Conservation (phyloP, 92 coral and sea anemone species). For the Heteractis magnifica region DNA sequence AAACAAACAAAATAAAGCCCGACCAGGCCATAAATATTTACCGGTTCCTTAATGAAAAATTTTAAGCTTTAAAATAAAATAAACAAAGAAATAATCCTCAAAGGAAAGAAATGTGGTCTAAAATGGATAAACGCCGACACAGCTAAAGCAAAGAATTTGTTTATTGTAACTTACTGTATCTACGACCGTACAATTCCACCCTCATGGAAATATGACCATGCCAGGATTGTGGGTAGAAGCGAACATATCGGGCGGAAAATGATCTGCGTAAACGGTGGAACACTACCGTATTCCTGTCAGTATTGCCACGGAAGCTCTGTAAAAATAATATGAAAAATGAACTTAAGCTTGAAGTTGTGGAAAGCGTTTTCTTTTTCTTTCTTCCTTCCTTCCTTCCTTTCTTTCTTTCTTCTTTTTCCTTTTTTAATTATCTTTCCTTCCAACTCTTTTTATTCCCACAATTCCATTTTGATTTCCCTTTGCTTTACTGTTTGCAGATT, state of each 20-base stretch:
- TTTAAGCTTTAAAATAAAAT: no score
- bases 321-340: neutral
- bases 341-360: neutral
- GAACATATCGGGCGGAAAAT: constrained; percentile 66
- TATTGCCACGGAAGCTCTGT: constrained; percentile 73
- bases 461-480: neutral
- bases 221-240: constrained; percentile 75
- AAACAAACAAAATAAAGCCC: no score
- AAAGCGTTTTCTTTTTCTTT: no score
- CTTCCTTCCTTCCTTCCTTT: neutral
- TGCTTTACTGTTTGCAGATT: neutral
- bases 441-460: no score
- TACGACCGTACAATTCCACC: constrained; percentile 68
- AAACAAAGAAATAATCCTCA: no score
- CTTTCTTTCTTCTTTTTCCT: neutral
- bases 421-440: no score
- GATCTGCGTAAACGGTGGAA: constrained; percentile 60
- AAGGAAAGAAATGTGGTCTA: no score
- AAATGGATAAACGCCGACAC: neutral
- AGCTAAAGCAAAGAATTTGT: neutral
- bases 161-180: constrained; percentile 22
- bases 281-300: constrained; percentile 68
- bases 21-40: no score
- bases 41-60: no score
- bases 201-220: constrained; percentile 66